phyloP scores from a whole-genome alignment of 2,888 invertebrate genomes.

The Lochmaea crataegi region DNA sequence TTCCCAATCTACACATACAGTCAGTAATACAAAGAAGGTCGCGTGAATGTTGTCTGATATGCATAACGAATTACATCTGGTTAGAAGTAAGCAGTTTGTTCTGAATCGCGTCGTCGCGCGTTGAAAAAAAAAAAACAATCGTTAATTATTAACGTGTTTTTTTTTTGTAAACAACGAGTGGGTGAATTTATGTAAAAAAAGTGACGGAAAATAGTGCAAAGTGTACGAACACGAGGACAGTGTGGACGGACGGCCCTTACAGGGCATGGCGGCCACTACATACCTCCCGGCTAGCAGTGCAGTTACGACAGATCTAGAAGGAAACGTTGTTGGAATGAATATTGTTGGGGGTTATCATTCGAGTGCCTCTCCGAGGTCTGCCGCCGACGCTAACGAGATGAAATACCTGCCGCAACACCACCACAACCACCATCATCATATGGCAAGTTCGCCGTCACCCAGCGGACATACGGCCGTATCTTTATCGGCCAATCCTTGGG shows the following conservation, averaged over 20 bases:
- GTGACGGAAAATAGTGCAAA: slow-evolving; percentile 56
- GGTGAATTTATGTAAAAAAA: slow-evolving; percentile 33
- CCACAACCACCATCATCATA: slow-evolving; percentile 80
- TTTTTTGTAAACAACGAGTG: slow-evolving; percentile 18
- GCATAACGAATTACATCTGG: slow-evolving; percentile 71
- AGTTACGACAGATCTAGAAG: slow-evolving; percentile 77
- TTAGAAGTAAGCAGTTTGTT: slow-evolving; percentile 42
- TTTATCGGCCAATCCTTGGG: slow-evolving; percentile 79
- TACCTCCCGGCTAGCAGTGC: slow-evolving; percentile 86
- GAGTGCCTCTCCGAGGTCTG: slow-evolving; percentile 86
- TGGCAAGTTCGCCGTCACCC: slow-evolving; percentile 77
- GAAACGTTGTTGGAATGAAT: slow-evolving; percentile 78
- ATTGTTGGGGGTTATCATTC: slow-evolving; percentile 83
- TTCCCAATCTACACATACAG: slow-evolving; percentile 63
- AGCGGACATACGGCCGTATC: slow-evolving; percentile 70
- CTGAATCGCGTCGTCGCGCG: slow-evolving; percentile 48
- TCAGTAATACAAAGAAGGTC: slow-evolving; percentile 72
- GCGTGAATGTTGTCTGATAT: slow-evolving; percentile 66
- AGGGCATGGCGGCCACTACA: slow-evolving; percentile 95
- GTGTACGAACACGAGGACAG: slow-evolving; percentile 62
- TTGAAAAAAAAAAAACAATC: slow-evolving; percentile 31
- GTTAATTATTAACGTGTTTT: slow-evolving; percentile 37
- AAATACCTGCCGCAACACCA: slow-evolving; percentile 92
- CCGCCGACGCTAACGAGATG: slow-evolving; percentile 91
- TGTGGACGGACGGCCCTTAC: slow-evolving; percentile 69